Evolutionary conservation across 2,888 invertebrate species (phyloP).

Genomic region (Schrankia costaestrigalis): DNA sequence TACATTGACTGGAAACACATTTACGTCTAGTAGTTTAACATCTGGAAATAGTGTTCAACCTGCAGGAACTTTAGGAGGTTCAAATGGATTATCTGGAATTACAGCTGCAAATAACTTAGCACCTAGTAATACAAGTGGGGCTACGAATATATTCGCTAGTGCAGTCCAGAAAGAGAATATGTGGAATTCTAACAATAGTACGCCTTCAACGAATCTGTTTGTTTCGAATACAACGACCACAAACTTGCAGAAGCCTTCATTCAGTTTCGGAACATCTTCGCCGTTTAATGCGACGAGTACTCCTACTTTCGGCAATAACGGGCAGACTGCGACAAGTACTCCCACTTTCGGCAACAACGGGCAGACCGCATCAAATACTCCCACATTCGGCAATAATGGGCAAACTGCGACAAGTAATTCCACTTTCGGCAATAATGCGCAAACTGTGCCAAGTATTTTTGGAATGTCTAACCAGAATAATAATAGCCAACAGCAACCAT

Average conservation of each 20-base stretch:
- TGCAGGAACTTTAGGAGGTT: conserved; percentile 20
- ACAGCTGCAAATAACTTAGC: conserved; percentile 29
- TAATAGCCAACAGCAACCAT: conserved; percentile 34
- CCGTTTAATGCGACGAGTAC: conserved; percentile 38
- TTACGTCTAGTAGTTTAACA: conserved; percentile 7
- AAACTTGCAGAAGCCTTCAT: conserved; percentile 42
- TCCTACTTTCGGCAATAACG: conserved; percentile 35
- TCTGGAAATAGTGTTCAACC: conserved; percentile 14
- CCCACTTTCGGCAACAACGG: conserved; percentile 29
- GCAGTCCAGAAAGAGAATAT: conserved; percentile 47
- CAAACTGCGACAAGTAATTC: conserved; percentile 43
- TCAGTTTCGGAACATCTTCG: conserved; percentile 51
- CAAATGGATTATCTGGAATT: conserved; percentile 31
- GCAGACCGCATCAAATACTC: conserved; percentile 38
- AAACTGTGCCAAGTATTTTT: conserved; percentile 45
- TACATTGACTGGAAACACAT: conserved; percentile 12
- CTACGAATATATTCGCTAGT: conserved; percentile 39
- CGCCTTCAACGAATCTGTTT: conserved; percentile 40
- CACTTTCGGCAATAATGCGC: conserved; percentile 29
- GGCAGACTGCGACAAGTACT: conserved; percentile 39
- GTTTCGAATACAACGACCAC: conserved; percentile 36
- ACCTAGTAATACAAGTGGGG: conserved; percentile 15
- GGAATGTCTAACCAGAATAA: conserved; percentile 43
- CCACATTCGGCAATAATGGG: conserved; percentile 30
- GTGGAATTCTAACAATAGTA: conserved; percentile 45